A percentile compares a stretch with the other conserved stretches of the same genome.
These are phyloP conservation scores for Rambutsinella grinnellia DNA, from an alignment of 2,888 invertebrate genomes.

Conservation along the genomic window DNA sequence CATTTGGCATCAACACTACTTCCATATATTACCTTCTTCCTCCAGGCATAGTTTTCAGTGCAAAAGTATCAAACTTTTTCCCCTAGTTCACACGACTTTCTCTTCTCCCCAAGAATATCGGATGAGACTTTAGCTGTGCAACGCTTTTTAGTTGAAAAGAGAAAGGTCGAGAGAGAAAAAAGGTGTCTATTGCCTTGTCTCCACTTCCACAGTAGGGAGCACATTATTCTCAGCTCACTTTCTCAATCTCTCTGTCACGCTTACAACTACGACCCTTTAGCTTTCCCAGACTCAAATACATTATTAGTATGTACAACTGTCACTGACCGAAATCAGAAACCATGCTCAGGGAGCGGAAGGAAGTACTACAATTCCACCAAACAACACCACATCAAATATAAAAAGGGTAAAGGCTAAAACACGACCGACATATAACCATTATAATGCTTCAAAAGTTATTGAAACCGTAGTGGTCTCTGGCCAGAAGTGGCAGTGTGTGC, in stretches of 20 bases:
- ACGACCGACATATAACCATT: too few relatives aligned
- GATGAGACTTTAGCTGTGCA: too few relatives aligned
- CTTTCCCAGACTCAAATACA: conserved; percentile 15
- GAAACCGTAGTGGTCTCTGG: too few relatives aligned
- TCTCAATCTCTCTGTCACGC: conserved; percentile 44
- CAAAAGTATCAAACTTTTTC: too few relatives aligned
- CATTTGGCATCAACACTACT: conserved; percentile 51
- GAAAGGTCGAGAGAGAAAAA: conserved; percentile 30
- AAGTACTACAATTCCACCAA: too few relatives aligned
- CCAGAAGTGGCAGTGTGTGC: too few relatives aligned
- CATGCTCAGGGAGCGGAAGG: conserved; percentile 32
- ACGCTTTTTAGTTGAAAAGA: too few relatives aligned
- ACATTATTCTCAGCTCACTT: conserved; percentile 41
- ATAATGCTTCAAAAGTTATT: too few relatives aligned
- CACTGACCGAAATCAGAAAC: conserved; percentile 50
- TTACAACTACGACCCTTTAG: conserved; percentile 25
- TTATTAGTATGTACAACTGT: conserved; percentile 28
- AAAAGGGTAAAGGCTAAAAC: too few relatives aligned
- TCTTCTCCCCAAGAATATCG: too few relatives aligned
- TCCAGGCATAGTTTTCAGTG: not conserved
- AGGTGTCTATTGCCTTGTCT: conserved; percentile 45
- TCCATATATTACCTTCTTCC: conserved; percentile 38
- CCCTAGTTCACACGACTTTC: too few relatives aligned
- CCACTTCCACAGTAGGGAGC: conserved; percentile 39
- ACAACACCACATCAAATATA: too few relatives aligned